Conservation (phyloP, 1,140 invertebrate species). For the Rhizoglyphus robini region DNA sequence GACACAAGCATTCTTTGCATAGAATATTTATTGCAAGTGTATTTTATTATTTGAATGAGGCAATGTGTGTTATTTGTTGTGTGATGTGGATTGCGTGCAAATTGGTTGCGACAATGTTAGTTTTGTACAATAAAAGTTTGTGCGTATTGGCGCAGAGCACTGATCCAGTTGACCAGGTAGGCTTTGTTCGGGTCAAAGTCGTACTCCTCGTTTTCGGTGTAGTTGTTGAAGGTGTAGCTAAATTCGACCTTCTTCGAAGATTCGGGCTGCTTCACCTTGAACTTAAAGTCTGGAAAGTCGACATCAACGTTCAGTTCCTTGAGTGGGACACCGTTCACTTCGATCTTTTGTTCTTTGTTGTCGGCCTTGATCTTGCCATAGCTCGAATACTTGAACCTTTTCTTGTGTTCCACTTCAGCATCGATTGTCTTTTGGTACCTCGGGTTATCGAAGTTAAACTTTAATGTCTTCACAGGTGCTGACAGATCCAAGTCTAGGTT, state of each 20-base stretch:
- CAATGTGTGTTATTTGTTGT: no score
- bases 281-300: conserved; percentile 11
- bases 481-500: neutral
- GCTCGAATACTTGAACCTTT: conserved; percentile 3
- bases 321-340: neutral
- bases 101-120: no score
- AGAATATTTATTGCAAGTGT: no score
- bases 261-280: conserved; percentile 12
- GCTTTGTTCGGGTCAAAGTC: conserved; percentile 17
- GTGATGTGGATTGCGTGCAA: no score
- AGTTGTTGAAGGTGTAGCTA: conserved; percentile 18
- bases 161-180: conserved; percentile 12
- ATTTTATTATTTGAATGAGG: no score
- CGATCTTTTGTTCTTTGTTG: conserved; percentile 9
- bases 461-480: conserved; percentile 16
- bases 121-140: conserved; percentile 16
- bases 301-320: conserved; percentile 14
- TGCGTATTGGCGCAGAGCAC: conserved; percentile 9
- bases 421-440: conserved; percentile 13
- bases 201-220: conserved; percentile 15
- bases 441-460: conserved; percentile 12
- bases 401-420: neutral
- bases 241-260: conserved; percentile 8
- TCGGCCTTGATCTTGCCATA: conserved; percentile 10
- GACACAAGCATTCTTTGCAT: no score